Conservation (phyloP, 2,888 invertebrate species). For the Capitulum mitella region DNA sequence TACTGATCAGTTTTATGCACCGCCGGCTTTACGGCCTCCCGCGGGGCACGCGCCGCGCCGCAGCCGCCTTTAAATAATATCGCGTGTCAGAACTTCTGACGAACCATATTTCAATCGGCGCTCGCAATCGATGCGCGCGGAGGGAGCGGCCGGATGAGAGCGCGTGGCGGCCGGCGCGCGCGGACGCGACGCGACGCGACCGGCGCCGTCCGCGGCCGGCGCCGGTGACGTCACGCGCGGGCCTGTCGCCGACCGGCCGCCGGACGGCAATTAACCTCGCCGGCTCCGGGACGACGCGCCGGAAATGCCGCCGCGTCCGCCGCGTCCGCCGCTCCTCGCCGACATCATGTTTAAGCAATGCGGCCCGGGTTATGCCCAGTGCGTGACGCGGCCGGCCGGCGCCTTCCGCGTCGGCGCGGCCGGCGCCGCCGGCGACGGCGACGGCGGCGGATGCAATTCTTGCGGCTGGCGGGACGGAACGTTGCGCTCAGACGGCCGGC, state of each 20-base stretch:
- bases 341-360: slow-evolving; percentile 14
- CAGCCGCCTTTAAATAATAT: slow-evolving; percentile 12
- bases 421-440: not conserved
- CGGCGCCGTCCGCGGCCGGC: no score
- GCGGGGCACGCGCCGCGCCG: not conserved
- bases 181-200: no score
- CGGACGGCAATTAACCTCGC: not conserved
- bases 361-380: not conserved
- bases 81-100: slow-evolving; percentile 10
- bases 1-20: not conserved
- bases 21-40: not conserved
- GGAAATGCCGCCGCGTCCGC: slow-evolving; percentile 2
- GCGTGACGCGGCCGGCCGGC: not conserved
- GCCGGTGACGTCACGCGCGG: no score
- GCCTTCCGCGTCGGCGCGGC: not conserved
- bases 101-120: not conserved
- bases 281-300: not conserved
- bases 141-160: no score
- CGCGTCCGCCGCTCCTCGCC: not conserved
- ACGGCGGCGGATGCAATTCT: no score
- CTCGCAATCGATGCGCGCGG: not conserved
- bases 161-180: no score
- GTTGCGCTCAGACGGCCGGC: no score
- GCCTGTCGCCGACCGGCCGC: not conserved
- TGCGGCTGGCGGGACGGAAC: no score